phyloP scores from a whole-genome alignment of 2,113 vertebrate genomes.

The Xyliphius kryptos region DNA sequence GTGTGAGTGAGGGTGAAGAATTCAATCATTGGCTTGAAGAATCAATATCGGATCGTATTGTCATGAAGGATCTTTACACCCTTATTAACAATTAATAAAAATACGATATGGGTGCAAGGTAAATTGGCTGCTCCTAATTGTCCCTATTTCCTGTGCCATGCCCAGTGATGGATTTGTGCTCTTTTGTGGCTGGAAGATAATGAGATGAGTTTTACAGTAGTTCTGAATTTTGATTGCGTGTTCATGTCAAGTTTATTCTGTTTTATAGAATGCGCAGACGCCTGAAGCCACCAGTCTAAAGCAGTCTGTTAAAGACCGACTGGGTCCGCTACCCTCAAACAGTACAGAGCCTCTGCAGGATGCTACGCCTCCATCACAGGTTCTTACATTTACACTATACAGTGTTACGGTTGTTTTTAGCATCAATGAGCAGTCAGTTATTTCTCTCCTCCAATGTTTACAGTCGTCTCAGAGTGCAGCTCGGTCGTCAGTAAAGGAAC shows the following conservation, averaged over 20 bases:
- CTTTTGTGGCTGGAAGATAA: neutral
- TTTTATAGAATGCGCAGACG: constrained; percentile 64
- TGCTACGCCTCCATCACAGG: constrained; percentile 72
- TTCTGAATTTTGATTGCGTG: neutral
- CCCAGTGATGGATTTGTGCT: too few species aligned
- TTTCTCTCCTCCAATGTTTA: constrained; percentile 30
- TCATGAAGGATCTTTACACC: too few species aligned
- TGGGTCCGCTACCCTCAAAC: constrained; percentile 78
- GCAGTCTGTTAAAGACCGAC: constrained; percentile 90
- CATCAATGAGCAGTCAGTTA: neutral
- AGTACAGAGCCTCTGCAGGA: constrained; percentile 75
- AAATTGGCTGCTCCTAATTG: too few species aligned
- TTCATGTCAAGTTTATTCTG: neutral
- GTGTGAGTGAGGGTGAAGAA: too few species aligned
- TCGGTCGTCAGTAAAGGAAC: constrained; percentile 86
- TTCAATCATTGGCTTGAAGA: too few species aligned
- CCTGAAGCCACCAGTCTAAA: constrained; percentile 70
- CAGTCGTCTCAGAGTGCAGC: constrained; percentile 70
- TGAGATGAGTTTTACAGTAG: neutral
- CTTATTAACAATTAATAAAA: too few species aligned
- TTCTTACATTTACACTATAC: constrained; percentile 37
- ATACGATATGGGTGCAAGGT: too few species aligned
- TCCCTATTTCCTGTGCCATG: too few species aligned
- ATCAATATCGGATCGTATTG: too few species aligned
- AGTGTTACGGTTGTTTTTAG: too few species aligned